These are phyloP conservation scores for Xenopus tropicalis DNA, from an alignment of 2,113 vertebrate species.

Conservation along the genomic window UCB_Xtro_10.0 CM004451.2:73070001-73070500, in stretches of 20 bases:
- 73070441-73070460: no score
- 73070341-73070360: slow-evolving; percentile 79
- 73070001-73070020: no score
- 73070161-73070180: slow-evolving; percentile 14
- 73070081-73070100: no score
- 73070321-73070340: slow-evolving; percentile 47
- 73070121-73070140: no score
- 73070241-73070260: slow-evolving; percentile 70
- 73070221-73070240: slow-evolving; percentile 85
- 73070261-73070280: slow-evolving; percentile 72
- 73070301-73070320: slow-evolving; percentile 64
- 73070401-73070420: no score
- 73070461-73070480: slow-evolving; percentile 56
- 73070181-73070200: slow-evolving; percentile 74
- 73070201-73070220: slow-evolving; percentile 82
- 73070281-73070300: slow-evolving; percentile 73
- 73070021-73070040: no score
- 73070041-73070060: no score
- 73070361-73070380: slow-evolving; percentile 87
- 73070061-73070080: no score
- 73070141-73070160: no score
- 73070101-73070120: no score
- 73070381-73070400: slow-evolving; percentile 58
- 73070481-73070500: slow-evolving; percentile 63
- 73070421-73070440: no score